Evolutionary conservation across 2,797 vertebrate species (phyloP).

Genomic region (Chromis chromis): DNA sequence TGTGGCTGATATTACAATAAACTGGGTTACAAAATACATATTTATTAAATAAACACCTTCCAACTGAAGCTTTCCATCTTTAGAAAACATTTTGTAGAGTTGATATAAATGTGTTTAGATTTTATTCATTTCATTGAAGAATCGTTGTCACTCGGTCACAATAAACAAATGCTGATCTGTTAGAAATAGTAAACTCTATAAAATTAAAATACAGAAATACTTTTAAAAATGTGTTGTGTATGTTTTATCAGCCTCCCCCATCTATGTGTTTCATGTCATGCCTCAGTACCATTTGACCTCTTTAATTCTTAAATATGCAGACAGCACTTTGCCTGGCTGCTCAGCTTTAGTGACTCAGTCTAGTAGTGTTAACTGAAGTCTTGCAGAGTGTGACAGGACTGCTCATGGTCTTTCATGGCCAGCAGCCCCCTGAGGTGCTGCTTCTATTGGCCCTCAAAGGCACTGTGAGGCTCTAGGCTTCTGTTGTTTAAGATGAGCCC

Average conservation of each 20-base stretch:
- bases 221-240: neutral
- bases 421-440: constrained; percentile 86
- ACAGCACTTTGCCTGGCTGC: constrained; percentile 84
- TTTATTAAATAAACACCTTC: constrained; percentile 14
- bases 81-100: too few species aligned
- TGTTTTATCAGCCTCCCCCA: constrained; percentile 12
- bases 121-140: too few species aligned
- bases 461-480: constrained; percentile 72
- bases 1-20: constrained; percentile 42
- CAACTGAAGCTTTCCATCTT: too few species aligned
- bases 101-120: too few species aligned
- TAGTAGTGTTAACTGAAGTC: constrained; percentile 90
- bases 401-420: constrained; percentile 86
- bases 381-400: constrained; percentile 82
- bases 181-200: too few species aligned
- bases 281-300: constrained; percentile 72
- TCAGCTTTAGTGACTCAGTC: constrained; percentile 85
- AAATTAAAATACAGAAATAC: too few species aligned
- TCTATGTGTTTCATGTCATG: constrained; percentile 37
- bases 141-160: too few species aligned
- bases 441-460: constrained; percentile 85
- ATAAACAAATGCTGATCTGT: too few species aligned
- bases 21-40: constrained; percentile 15
- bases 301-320: constrained; percentile 88
- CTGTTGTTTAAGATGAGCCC: constrained; percentile 89